These are phyloP conservation scores for Dromius quadrimaculatus DNA, from an alignment of 2,888 invertebrate species.

Conservation along the genomic window DNA sequence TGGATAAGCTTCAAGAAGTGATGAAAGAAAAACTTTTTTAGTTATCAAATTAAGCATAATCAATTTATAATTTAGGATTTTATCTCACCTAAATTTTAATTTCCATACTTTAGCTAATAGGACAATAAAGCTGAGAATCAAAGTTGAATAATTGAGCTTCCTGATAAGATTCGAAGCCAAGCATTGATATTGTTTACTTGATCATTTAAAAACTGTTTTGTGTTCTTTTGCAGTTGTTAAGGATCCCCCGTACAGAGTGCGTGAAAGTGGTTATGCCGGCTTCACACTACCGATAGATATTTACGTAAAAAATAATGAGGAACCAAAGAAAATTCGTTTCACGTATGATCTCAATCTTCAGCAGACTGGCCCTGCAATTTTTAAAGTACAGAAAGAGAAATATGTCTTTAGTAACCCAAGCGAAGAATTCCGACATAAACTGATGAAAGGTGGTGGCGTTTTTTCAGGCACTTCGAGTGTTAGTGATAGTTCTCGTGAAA, in stretches of 20 bases:
- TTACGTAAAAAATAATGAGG: slow-evolving; percentile 88
- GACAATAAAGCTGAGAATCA: too few relatives aligned
- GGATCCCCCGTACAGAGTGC: slow-evolving; percentile 90
- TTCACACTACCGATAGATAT: slow-evolving; percentile 92
- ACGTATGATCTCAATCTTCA: slow-evolving; percentile 89
- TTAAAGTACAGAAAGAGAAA: slow-evolving; percentile 81
- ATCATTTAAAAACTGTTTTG: too few relatives aligned
- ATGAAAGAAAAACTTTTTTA: too few relatives aligned
- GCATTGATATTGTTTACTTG: too few relatives aligned
- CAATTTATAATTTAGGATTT: too few relatives aligned
- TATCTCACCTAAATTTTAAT: too few relatives aligned
- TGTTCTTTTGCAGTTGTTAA: slow-evolving; percentile 85
- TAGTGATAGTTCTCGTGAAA: slow-evolving; percentile 42
- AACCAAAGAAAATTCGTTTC: slow-evolving; percentile 87
- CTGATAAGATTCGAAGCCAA: too few relatives aligned
- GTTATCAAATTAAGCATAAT: too few relatives aligned
- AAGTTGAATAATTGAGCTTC: too few relatives aligned
- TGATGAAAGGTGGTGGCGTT: slow-evolving; percentile 88
- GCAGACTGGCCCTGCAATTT: slow-evolving; percentile 78
- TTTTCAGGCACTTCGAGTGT: slow-evolving; percentile 58
- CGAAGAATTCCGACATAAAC: slow-evolving; percentile 89
- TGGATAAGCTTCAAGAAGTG: too few relatives aligned
- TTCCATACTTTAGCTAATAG: too few relatives aligned
- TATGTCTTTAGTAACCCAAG: slow-evolving; percentile 87
- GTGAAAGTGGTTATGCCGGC: slow-evolving; percentile 97